Percentiles rank a stretch among this genome's conserved stretches.
These are phyloP conservation scores for Tenualosa thibaudeaui DNA, from an alignment of 2,797 vertebrate genomes.

Conservation along the genomic window DNA sequence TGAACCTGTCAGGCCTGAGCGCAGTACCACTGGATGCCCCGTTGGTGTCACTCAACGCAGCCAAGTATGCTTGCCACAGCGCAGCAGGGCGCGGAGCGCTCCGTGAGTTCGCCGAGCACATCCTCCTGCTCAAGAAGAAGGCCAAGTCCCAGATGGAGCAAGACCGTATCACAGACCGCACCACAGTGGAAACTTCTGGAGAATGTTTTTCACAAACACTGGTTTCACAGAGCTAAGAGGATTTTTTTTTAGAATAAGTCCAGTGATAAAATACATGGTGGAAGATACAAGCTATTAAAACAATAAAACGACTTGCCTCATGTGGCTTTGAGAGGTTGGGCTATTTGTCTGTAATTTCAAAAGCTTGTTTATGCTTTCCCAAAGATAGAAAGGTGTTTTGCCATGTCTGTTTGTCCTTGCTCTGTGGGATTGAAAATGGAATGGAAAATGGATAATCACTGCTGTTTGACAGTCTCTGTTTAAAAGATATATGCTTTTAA, in stretches of 20 bases:
- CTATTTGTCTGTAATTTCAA: not conserved
- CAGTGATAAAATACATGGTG: too few species aligned
- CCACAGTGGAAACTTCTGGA: not conserved
- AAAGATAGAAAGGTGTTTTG: not conserved
- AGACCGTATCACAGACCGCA: slow-evolving; percentile 39
- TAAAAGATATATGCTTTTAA: not conserved
- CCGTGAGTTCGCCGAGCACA: slow-evolving; percentile 86
- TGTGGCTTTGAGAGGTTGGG: not conserved
- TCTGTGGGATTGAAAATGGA: not conserved
- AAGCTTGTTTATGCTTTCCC: not conserved
- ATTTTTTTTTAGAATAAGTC: not conserved
- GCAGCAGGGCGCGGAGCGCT: slow-evolving; percentile 78
- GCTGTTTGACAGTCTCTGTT: not conserved
- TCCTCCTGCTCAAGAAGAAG: slow-evolving; percentile 79
- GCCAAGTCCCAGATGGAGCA: slow-evolving; percentile 70
- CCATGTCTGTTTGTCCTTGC: not conserved
- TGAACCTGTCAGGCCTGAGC: slow-evolving; percentile 82
- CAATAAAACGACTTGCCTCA: not conserved
- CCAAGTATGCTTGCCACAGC: slow-evolving; percentile 79
- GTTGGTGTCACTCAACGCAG: slow-evolving; percentile 69
- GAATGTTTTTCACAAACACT: too few species aligned
- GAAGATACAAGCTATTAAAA: not conserved
- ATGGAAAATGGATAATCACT: not conserved
- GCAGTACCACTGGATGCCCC: slow-evolving; percentile 80
- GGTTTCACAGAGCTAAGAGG: too few species aligned